A percentile compares a stretch with the other conserved stretches of the same genome.
Conservation (phyloP, 1,140 invertebrate species). For the Tetramorium parvispinum region DNA sequence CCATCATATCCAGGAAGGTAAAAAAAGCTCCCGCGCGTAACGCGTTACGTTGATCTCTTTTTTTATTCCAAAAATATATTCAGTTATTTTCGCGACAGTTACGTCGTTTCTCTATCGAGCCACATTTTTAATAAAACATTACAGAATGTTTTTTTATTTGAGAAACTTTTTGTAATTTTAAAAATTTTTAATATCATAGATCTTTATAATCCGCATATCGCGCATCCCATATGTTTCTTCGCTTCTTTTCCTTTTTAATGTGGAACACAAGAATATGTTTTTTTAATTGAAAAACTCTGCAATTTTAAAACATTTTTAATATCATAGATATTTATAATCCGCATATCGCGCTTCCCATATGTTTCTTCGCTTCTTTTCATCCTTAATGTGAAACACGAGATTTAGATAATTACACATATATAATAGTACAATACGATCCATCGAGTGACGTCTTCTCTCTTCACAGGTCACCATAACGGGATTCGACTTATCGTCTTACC, state of each 20-base stretch:
- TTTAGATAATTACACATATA: not conserved
- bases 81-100: not conserved
- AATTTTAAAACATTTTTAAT: not conserved
- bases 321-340: not conserved
- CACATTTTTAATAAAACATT: not conserved
- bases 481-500: conserved; percentile 97
- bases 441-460: conserved; percentile 7
- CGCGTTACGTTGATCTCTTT: not conserved
- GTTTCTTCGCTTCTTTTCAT: too few species aligned
- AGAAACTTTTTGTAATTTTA: not conserved
- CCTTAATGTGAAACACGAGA: not conserved
- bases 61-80: not conserved
- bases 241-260: too few species aligned
- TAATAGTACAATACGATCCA: not conserved
- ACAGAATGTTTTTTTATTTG: not conserved
- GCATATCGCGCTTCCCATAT: not conserved
- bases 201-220: not conserved
- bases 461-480: conserved; percentile 97
- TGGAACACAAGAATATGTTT: not conserved
- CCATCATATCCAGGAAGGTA: conserved; percentile 97
- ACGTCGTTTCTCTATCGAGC: not conserved
- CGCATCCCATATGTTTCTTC: not conserved
- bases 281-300: not conserved
- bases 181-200: not conserved
- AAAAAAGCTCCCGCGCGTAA: not conserved